Evolutionary conservation across 2,113 vertebrate species (phyloP), one percentile per base, ranked within the genome.

Genomic region (Saccopteryx bilineata): DNA sequence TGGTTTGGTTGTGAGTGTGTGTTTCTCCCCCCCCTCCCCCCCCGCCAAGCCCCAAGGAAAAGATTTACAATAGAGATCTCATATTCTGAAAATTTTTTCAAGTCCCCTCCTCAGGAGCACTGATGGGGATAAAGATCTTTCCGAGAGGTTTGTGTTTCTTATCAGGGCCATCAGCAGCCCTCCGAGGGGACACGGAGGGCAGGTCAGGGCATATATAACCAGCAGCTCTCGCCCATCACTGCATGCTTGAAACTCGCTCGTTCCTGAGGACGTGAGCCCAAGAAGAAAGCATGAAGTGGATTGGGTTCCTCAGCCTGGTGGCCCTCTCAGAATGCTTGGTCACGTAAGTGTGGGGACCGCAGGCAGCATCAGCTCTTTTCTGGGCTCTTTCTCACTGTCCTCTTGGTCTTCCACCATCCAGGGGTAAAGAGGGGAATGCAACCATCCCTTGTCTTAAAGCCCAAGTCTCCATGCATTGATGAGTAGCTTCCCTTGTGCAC

Each of bases 201-300:
- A 58, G 28, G 21, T 23, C 11, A 24, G 26, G 65, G 71, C 0
- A 63, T 82, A 97, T 98, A 98, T 97, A 98, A 97, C 54, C 33
- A 79, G 71, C 33, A 0, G 18, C 6, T 17, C 1, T 1, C 5
- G n/a, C 0, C 2, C 23, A 7, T 23, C 39, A 0, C 39, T 33
- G 1, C 52, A 3, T 1, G 6, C 13, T 60, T 54, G 52, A 46
- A 54, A 48, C 58, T 58, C 60, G 4, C 63, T 21, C 24, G n/a
- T 9, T 56, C 52, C 48, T 2, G 82, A 72, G 83, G 0, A 0
- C 50, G 8, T 33, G 33, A 2, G 54, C 7, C n/a, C 2, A 23
- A 10, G 83, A 21, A 84, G 12, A 7, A 88, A 93, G 71, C 91
- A 98, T 98, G 98, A 98, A 97, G 96, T 96, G 97, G 91, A 87